Evolutionary conservation across 2,113 vertebrate genomes (phyloP).

Genomic region (Strix uralensis): DNA sequence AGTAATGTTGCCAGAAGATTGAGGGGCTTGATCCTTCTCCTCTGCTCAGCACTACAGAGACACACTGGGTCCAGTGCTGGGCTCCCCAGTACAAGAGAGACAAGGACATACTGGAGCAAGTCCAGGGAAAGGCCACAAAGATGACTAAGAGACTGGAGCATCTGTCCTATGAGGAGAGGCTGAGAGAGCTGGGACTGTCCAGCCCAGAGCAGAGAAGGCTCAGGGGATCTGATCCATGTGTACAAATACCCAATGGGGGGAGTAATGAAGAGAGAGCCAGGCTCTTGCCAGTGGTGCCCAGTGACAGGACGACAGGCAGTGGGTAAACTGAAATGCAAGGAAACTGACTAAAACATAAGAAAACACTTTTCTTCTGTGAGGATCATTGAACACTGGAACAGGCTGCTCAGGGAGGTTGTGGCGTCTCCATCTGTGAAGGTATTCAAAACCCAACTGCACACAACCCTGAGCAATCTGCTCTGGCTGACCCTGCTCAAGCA

Average conservation of each 20-base stretch:
- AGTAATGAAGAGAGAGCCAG: background rate
- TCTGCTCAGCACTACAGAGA: background rate
- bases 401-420: background rate
- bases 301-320: background rate
- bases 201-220: background rate
- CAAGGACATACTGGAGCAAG: background rate
- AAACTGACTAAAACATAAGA: rapidly evolving
- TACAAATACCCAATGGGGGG: rapidly evolving
- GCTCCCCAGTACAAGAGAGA: background rate
- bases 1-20: background rate
- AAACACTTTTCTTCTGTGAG: background rate
- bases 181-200: background rate
- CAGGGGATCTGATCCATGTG: background rate
- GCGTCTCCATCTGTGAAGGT: background rate
- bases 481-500: background rate
- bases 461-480: background rate
- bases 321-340: background rate
- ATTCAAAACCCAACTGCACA: background rate
- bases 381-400: background rate
- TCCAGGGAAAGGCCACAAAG: background rate
- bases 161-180: background rate
- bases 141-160: background rate
- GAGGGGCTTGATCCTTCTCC: background rate
- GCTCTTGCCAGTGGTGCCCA: background rate
- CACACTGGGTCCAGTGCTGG: background rate